phyloP scores from a whole-genome alignment of 2,888 invertebrate species.

The Ichneumoninae sp. region DNA sequence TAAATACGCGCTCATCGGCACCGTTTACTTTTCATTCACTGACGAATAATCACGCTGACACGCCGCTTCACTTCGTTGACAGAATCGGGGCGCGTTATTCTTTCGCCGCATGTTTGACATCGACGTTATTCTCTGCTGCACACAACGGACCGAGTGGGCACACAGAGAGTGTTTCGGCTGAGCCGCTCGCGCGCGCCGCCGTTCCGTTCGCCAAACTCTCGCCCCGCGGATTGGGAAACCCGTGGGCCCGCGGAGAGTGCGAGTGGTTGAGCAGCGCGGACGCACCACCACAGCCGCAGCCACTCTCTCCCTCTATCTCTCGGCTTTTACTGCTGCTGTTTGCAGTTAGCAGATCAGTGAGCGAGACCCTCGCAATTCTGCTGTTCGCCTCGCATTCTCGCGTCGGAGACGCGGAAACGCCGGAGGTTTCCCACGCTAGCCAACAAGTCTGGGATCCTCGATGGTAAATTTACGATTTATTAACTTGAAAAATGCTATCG shows the following conservation, averaged over 20 bases:
- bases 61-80: slow-evolving; percentile 75
- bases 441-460: background rate
- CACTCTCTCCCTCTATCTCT: background rate
- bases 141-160: slow-evolving; percentile 21
- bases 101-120: slow-evolving; percentile 81
- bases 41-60: slow-evolving; percentile 75
- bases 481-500: background rate
- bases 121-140: slow-evolving; percentile 54
- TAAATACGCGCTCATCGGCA: slow-evolving; percentile 83
- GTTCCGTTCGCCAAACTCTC: slow-evolving; percentile 76
- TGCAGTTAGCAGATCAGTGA: slow-evolving; percentile 12
- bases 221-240: slow-evolving; percentile 54
- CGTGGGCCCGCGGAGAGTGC: slow-evolving; percentile 11
- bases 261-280: background rate
- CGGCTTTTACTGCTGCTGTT: slow-evolving; percentile 13
- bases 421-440: slow-evolving; percentile 30
- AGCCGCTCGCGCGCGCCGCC: slow-evolving; percentile 52
- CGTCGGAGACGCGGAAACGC: slow-evolving; percentile 37
- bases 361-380: slow-evolving; percentile 9
- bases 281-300: slow-evolving; percentile 15
- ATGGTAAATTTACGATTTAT: background rate
- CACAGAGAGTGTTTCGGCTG: slow-evolving; percentile 33
- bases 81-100: slow-evolving; percentile 70
- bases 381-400: slow-evolving; percentile 40
- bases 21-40: slow-evolving; percentile 73